Conservation (phyloP, 2,888 invertebrate species). For the Himalopsyche kuldschensis region DNA sequence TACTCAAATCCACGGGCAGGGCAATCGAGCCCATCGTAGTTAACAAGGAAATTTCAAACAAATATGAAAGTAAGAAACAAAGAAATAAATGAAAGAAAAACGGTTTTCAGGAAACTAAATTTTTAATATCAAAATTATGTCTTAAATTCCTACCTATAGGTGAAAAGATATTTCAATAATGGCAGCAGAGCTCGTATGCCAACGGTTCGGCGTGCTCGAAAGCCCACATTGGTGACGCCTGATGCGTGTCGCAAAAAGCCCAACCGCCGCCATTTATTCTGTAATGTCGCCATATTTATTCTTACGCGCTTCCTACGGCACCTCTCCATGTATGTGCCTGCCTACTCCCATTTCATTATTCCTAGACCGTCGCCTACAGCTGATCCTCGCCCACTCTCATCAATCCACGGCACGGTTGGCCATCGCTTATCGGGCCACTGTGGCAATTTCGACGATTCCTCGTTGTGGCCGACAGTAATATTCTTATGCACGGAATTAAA, state of each 20-base stretch:
- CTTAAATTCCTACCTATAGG: too few relatives aligned
- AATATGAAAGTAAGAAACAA: too few relatives aligned
- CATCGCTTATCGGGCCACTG: neutral
- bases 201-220: neutral
- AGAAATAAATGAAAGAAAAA: too few relatives aligned
- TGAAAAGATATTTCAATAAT: neutral
- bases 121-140: too few relatives aligned
- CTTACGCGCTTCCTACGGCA: constrained; percentile 1
- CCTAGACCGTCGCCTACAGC: neutral
- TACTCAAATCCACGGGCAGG: too few relatives aligned
- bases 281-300: neutral
- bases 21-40: too few relatives aligned
- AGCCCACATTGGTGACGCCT: neutral
- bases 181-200: neutral
- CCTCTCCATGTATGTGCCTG: neutral
- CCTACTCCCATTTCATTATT: neutral
- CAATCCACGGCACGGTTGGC: neutral
- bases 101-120: too few relatives aligned
- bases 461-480: too few relatives aligned
- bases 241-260: neutral
- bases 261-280: neutral
- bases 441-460: neutral
- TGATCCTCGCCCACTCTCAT: neutral
- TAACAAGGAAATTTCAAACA: too few relatives aligned
- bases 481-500: too few relatives aligned